Conservation (phyloP, 2,113 vertebrate species). For the Coryphaenoides rupestris region DNA sequence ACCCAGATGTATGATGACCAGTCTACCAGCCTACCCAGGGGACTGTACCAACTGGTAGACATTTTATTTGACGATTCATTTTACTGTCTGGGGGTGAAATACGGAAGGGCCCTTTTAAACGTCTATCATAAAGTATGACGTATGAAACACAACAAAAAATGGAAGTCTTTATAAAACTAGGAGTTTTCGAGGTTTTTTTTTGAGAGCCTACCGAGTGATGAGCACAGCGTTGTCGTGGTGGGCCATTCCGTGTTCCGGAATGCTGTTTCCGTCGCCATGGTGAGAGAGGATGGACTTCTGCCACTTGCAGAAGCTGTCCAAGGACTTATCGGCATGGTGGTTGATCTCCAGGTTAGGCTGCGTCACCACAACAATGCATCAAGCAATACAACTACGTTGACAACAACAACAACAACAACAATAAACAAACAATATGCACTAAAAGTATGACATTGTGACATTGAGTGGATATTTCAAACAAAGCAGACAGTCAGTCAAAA, state of each 20-base stretch:
- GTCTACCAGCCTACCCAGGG: too few species aligned
- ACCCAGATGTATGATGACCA: too few species aligned
- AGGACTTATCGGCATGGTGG: conserved; percentile 98
- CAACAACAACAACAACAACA: not conserved
- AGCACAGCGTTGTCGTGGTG: conserved; percentile 99
- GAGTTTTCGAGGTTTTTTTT: not conserved
- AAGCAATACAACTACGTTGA: not conserved
- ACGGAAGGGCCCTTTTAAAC: too few species aligned
- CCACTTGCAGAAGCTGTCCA: conserved; percentile 99
- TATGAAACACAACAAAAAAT: not conserved
- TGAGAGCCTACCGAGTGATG: conserved; percentile 89
- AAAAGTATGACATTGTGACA: too few species aligned
- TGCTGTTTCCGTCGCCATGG: conserved; percentile 96
- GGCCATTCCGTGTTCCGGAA: conserved; percentile 97
- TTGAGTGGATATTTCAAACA: too few species aligned
- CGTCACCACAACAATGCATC: conserved; percentile 74
- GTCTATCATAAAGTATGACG: too few species aligned
- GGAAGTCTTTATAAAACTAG: not conserved
- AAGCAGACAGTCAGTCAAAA: too few species aligned
- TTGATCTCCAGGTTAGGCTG: conserved; percentile 99
- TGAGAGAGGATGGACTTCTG: conserved; percentile 98
- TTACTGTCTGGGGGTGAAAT: too few species aligned
- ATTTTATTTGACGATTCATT: too few species aligned
- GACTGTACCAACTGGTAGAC: too few species aligned
- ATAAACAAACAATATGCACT: not conserved